A percentile compares a stretch with the other conserved stretches of the same genome.
phyloP scores from a whole-genome alignment of 2,113 vertebrate species.

The Fulmarus glacialis region DNA sequence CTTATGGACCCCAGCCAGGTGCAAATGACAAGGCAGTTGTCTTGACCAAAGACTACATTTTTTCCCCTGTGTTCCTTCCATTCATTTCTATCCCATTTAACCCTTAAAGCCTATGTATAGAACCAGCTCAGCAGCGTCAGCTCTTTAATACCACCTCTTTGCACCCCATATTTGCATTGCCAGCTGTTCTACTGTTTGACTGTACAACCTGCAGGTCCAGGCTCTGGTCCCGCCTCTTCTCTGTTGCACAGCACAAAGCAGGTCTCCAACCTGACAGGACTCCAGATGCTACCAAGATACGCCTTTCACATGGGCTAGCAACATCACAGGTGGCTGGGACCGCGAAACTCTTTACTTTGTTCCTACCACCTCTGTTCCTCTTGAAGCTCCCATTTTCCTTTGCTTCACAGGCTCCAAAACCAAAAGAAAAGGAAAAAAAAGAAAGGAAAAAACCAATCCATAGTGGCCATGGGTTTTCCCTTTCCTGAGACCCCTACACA shows the following conservation, averaged over 20 bases:
- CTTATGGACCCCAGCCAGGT: background rate
- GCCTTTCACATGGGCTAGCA: background rate
- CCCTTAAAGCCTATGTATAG: background rate
- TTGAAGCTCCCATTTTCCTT: background rate
- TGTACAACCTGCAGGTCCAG: no score
- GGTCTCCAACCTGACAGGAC: background rate
- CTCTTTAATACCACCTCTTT: background rate
- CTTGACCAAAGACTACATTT: background rate
- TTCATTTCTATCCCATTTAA: background rate
- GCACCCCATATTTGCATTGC: fast-evolving
- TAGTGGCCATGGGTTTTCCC: background rate
- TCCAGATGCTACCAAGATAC: fast-evolving
- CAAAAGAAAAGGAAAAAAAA: background rate
- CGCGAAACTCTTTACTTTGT: background rate
- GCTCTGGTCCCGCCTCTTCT: background rate
- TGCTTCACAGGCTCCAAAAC: background rate
- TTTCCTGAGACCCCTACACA: background rate
- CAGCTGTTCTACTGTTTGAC: background rate
- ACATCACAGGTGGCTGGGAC: background rate
- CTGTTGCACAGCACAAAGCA: background rate
- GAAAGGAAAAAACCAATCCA: no score
- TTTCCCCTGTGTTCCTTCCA: background rate
- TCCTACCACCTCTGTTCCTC: background rate
- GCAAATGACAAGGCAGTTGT: background rate
- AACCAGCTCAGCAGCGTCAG: background rate